phyloP scores from a whole-genome alignment of 2,113 vertebrate genomes.

The Nipponia nippon region DNA sequence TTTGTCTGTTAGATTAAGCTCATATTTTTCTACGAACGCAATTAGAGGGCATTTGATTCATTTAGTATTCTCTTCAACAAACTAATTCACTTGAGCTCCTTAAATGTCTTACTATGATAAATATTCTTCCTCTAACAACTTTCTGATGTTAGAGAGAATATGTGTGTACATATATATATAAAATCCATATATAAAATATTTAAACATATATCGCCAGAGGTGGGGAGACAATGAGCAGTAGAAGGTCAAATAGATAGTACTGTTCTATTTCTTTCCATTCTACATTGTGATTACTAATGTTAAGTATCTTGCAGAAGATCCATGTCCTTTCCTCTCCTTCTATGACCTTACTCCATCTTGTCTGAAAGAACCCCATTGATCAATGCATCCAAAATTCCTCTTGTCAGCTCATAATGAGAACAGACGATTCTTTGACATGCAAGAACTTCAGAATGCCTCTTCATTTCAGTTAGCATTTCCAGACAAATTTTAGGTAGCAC shows the following conservation, averaged over 20 bases:
- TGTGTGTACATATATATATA: fast-evolving
- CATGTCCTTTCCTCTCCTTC: not conserved
- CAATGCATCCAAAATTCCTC: not conserved
- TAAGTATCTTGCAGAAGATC: not conserved
- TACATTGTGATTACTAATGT: not conserved
- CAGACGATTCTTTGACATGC: not conserved
- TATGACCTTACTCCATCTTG: not conserved
- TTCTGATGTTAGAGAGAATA: not conserved
- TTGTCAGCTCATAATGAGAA: not conserved
- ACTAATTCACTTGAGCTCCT: not conserved
- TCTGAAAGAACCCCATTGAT: not conserved
- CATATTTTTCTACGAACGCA: fast-evolving
- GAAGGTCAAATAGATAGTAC: not conserved
- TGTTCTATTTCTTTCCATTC: not conserved
- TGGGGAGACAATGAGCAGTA: not conserved
- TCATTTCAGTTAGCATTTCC: not conserved
- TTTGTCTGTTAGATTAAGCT: not conserved
- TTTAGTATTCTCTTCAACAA: not conserved
- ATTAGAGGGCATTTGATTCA: not conserved
- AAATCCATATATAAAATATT: not conserved
- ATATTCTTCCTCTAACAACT: not conserved
- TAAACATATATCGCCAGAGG: not conserved
- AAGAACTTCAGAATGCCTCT: not conserved
- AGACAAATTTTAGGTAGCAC: not conserved
- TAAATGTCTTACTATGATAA: not conserved